phyloP scores from a whole-genome alignment of 2,113 vertebrate species.

The Chascanopsetta lugubris region DNA sequence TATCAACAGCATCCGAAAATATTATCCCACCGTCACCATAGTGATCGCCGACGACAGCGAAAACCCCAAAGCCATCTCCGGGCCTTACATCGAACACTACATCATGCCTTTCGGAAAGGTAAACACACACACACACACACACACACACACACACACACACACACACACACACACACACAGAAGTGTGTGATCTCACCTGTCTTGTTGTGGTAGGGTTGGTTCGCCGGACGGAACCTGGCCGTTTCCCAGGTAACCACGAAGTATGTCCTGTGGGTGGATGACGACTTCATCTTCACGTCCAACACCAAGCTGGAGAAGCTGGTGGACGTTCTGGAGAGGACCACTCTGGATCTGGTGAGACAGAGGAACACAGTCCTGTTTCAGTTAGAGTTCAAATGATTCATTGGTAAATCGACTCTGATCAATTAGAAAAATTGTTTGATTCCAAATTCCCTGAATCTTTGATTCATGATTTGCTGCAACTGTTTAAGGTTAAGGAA shows the following conservation, averaged over 20 bases:
- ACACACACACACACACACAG: too few relatives aligned
- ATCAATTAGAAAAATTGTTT: too few relatives aligned
- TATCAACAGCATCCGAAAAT: slow-evolving; percentile 88
- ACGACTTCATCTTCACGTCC: slow-evolving; percentile 89
- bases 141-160: too few relatives aligned
- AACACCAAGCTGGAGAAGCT: slow-evolving; percentile 89
- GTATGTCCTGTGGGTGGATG: slow-evolving; percentile 92
- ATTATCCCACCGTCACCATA: slow-evolving; percentile 89
- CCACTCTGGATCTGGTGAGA: slow-evolving; percentile 88
- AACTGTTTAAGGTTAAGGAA: too few relatives aligned
- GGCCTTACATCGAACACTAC: slow-evolving; percentile 89
- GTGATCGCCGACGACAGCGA: slow-evolving; percentile 90
- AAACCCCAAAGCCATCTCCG: slow-evolving; percentile 82
- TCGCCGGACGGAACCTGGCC: slow-evolving; percentile 90
- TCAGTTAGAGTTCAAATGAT: too few relatives aligned
- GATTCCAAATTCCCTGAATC: too few relatives aligned
- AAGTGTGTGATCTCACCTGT: slow-evolving; percentile 1
- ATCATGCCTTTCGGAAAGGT: slow-evolving; percentile 96
- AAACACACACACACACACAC: too few relatives aligned
- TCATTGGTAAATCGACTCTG: too few relatives aligned
- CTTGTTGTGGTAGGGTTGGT: slow-evolving; percentile 92
- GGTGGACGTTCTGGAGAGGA: slow-evolving; percentile 88
- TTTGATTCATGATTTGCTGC: too few relatives aligned
- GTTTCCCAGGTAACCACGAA: slow-evolving; percentile 92
- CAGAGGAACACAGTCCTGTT: background rate